Evolutionary conservation across 2,113 vertebrate genomes (phyloP), one percentile per base, ranked within the genome.

Genomic region (Tachuris rubrigastra): DNA sequence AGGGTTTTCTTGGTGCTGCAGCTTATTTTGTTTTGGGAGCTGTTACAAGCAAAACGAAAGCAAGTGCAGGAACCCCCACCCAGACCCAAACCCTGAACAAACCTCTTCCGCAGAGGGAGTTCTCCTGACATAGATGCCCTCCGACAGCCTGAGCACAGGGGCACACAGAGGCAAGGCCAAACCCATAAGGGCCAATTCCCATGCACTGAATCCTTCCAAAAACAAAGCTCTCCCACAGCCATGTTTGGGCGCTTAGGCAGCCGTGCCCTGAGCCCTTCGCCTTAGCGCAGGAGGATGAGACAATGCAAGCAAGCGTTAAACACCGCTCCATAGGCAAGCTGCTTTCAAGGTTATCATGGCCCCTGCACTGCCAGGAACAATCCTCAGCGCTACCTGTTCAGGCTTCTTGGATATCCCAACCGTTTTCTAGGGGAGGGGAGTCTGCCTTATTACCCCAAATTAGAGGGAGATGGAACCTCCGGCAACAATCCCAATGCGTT

Each of bases 341-440:
- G 89, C 80, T 84, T 76, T 84, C 93, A 97, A 95, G 91, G 95
- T 92, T 94, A 93, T 87, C 56, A 67, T 55, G 82, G 93, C 80
- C 85, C 94, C 87, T 68, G 82, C 73, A 8, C 49, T 20, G 58
- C 81, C 79, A 62, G 85, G 74, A 28, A 1, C 74, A 60, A 73
- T n/a, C 72, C 60, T 66, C 77, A 50, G 44, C 4, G 0, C 78
- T 90, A 78, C 93, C 82, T 93, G 74, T 22, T 47, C 28, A 12
- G 73, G 85, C 60, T 83, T 39, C 76, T 37, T 16, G 79, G 50
- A 12, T 27, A 69, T 39, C 67, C 27, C 1, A 1, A 24, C 12
- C 3, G 0, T 3, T 58, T 72, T 42, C 66, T 58, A 27, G 2
- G 13, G 28, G 31, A 28, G 8, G 17, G 31, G 9, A 9, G 3